Evolutionary conservation across 2,797 vertebrate genomes (phyloP).

Genomic region (Poliocrania exsul): DNA sequence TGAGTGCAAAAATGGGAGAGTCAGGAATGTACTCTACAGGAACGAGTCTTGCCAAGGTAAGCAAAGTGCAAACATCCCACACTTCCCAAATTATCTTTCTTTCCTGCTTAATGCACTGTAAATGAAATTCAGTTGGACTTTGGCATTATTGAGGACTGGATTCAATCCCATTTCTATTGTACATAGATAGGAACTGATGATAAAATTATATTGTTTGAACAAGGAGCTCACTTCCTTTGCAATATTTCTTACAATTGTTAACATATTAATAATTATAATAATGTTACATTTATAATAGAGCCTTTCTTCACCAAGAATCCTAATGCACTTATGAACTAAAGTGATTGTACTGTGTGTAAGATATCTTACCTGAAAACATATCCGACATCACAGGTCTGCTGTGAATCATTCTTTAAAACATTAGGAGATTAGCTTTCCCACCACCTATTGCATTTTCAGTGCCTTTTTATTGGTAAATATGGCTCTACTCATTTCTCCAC

Average conservation of each 20-base stretch:
- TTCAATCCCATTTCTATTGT: constrained; percentile 28
- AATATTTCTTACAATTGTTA: constrained; percentile 28
- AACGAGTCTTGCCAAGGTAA: constrained; percentile 26
- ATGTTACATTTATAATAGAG: constrained; percentile 19
- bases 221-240: constrained; percentile 54
- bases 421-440: not conserved
- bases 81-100: constrained; percentile 56
- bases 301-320: constrained; percentile 42
- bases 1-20: not conserved
- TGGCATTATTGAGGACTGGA: not conserved
- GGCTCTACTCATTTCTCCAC: not conserved
- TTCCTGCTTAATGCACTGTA: constrained; percentile 58
- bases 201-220: constrained; percentile 29
- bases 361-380: constrained; percentile 14
- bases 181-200: constrained; percentile 25
- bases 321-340: not conserved
- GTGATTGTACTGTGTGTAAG: not conserved
- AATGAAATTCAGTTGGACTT: constrained; percentile 54
- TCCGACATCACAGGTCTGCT: not conserved
- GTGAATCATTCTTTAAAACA: not conserved
- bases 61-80: constrained; percentile 28
- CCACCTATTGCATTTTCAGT: not conserved
- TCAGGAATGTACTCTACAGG: not conserved
- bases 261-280: constrained; percentile 21
- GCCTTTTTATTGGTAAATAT: not conserved